A percentile compares a stretch with the other conserved stretches of the same genome.
phyloP scores from a whole-genome alignment of 2,797 vertebrate genomes.

The Malurus splendens region DNA sequence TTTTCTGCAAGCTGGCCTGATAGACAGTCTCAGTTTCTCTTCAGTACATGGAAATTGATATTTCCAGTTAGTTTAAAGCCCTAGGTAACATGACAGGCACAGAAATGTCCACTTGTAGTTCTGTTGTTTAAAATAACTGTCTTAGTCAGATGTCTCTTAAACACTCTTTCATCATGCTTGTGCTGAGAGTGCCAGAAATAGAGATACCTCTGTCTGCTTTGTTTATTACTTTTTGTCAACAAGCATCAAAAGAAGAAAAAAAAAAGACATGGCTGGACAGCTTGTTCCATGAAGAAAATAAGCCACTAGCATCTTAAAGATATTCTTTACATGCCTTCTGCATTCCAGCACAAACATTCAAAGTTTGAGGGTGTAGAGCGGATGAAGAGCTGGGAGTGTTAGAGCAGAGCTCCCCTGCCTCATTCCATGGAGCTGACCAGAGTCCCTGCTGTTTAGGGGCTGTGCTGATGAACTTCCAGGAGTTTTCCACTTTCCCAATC shows the following conservation, averaged over 20 bases:
- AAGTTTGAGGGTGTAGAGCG: not conserved
- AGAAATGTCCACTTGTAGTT: slow-evolving; percentile 13
- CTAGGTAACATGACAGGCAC: not conserved
- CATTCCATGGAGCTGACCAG: not conserved
- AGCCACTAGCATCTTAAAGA: not conserved
- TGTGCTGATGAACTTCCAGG: not conserved
- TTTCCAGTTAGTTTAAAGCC: slow-evolving; percentile 48
- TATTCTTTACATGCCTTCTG: not conserved
- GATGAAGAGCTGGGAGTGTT: not conserved
- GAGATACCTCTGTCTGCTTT: not conserved
- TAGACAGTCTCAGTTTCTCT: not conserved
- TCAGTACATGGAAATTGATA: slow-evolving; percentile 23
- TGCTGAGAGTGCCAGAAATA: not conserved
- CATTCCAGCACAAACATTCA: not conserved
- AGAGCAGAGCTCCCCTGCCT: not conserved
- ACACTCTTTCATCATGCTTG: not conserved
- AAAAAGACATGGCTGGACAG: not conserved
- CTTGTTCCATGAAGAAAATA: not conserved
- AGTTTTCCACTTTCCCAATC: slow-evolving; percentile 14
- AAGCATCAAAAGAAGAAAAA: not conserved
- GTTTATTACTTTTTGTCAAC: slow-evolving; percentile 17
- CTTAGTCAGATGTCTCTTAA: slow-evolving; percentile 15
- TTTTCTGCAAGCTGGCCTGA: slow-evolving; percentile 21
- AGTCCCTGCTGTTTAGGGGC: not conserved
- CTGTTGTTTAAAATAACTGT: slow-evolving; percentile 14